Base-by-base conservation (phyloP, 35 echinoderm and acorn worm genomes). In the Heliocidaris tuberculata region DNA sequence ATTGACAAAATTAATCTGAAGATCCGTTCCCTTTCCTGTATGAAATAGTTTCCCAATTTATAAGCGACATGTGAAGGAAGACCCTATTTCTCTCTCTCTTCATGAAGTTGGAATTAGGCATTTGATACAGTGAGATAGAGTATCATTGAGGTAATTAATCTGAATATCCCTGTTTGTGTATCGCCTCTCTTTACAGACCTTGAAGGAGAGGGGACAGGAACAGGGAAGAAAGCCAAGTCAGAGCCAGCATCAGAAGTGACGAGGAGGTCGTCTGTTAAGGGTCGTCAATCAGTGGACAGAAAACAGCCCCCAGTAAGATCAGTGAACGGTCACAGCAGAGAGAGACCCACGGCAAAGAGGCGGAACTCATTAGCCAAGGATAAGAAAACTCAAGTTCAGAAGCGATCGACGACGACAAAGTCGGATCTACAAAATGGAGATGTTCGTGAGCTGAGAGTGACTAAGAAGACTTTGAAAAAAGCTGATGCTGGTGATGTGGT, bases 161-260 rank as follows among this genome's bases (percentile, higher is more conserved):
- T 47, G 87, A 89, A 78, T 89, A 30, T 93, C 48, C 50, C 47
- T 93, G 91, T 59, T 59, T 59, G 48, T 93, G 29, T 52, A 17
- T 93, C 48, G 31, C 50, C 50, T 48, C 91, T 59, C 50, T 93
- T 48, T 27, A 59, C 91, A 93, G 91, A 93, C 91, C 91, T 93
- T 93, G 91, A 93, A 59, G 91, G 50, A 48, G 91, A 93, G 50
- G 50, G 48, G 91, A 59, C 91, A 93, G 91, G 91, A 93, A 93
- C 7, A 48, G 91, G 91, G 91, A 93, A 93, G 50, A 89, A 89
- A 48, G 31, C 87, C 87, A 78, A 78, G 65, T 93, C 50, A 30
- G 91, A 93, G n/a, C 48, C 47, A 59, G 91, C 91, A 49, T 52
- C 91, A 93, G 87, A 89, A 89, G 50, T 93, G 47, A 93, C 91